Evolutionary conservation across 1,140 invertebrate species (phyloP).

Genomic region (Bombus sibiricus): DNA sequence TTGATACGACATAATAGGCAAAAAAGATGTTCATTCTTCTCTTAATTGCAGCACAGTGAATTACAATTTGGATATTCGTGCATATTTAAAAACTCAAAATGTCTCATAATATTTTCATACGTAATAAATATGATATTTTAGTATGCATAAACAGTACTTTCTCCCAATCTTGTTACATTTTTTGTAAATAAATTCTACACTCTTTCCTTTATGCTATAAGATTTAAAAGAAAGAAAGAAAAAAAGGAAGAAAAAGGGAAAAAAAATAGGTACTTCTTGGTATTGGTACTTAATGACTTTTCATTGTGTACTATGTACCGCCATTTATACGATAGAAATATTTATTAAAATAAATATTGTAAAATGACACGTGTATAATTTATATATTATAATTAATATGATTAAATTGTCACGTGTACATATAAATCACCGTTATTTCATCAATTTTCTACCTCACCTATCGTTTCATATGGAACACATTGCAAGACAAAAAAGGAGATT

Average conservation of each 20-base stretch:
- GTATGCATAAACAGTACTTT: constrained; percentile 38
- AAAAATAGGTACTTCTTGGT: constrained; percentile 45
- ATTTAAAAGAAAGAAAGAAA: neutral
- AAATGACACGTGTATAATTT: constrained; percentile 52
- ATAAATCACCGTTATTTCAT: constrained; percentile 28
- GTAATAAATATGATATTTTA: constrained; percentile 50
- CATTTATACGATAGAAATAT: constrained; percentile 59
- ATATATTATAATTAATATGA: constrained; percentile 58
- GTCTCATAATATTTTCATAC: constrained; percentile 44
- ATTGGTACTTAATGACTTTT: constrained; percentile 58
- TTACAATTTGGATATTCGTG: constrained; percentile 10
- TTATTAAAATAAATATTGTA: constrained; percentile 68
- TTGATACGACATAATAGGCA: neutral
- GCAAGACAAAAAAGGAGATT: neutral
- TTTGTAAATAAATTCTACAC: constrained; percentile 38
- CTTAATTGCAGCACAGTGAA: constrained; percentile 28
- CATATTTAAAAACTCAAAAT: constrained; percentile 36
- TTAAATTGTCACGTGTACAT: constrained; percentile 42
- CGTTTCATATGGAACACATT: no score
- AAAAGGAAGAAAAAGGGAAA: neutral
- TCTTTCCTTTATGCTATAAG: constrained; percentile 27
- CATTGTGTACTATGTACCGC: constrained; percentile 58
- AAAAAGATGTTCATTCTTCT: neutral
- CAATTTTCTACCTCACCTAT: constrained; percentile 14
- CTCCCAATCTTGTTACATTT: constrained; percentile 37